Evolutionary conservation across 2,888 invertebrate genomes (phyloP).

Genomic region (Cataglyphis cursor): DNA sequence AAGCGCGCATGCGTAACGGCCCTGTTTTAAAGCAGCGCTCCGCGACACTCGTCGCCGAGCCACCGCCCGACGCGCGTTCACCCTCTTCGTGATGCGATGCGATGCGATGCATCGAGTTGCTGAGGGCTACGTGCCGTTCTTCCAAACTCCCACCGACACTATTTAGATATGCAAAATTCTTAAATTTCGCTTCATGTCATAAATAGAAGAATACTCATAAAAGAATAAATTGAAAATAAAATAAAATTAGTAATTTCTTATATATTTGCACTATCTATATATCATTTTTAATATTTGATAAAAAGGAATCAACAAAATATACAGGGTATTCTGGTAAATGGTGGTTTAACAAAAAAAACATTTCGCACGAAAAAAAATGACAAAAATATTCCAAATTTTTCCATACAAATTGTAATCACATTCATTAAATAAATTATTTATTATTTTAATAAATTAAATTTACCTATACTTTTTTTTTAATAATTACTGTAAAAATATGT

Average conservation of each 20-base stretch:
- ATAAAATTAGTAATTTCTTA: neutral
- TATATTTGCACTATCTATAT: neutral
- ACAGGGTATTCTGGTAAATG: neutral
- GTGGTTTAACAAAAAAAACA: neutral
- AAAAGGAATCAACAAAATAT: neutral
- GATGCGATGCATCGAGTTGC: neutral
- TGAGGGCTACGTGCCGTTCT: neutral
- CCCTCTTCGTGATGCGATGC: conserved; percentile 70
- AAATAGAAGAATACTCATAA: neutral
- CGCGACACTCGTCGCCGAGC: conserved; percentile 83
- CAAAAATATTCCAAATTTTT: neutral
- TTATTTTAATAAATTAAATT: neutral
- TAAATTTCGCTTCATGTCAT: neutral
- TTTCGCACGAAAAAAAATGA: neutral
- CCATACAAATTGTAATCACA: neutral
- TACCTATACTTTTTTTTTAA: neutral
- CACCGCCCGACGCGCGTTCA: conserved; percentile 86
- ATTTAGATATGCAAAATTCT: neutral
- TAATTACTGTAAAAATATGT: neutral
- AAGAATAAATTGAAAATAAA: too few species aligned
- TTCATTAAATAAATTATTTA: neutral
- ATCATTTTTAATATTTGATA: neutral
- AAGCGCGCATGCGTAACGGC: conserved; percentile 83
- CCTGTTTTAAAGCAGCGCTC: conserved; percentile 81
- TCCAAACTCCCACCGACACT: too few species aligned